Evolutionary conservation across 1,140 invertebrate genomes (phyloP).

Genomic region (Papilio polyxenes): DNA sequence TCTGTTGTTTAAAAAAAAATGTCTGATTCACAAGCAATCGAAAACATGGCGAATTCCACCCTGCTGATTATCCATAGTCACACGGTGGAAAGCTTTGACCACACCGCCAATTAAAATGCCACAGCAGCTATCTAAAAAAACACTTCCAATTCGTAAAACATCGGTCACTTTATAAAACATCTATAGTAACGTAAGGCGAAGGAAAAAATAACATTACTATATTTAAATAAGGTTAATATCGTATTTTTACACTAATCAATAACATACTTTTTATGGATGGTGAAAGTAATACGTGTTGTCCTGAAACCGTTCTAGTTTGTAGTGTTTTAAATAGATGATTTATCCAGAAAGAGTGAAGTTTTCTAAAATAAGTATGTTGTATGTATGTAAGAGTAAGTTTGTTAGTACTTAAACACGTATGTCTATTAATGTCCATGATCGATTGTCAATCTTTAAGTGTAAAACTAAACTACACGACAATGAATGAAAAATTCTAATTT

Average conservation of each 20-base stretch:
- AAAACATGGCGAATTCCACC: slow-evolving; percentile 35
- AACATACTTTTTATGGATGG: no score
- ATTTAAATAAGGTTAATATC: background rate
- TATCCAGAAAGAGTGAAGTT: no score
- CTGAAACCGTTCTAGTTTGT: no score
- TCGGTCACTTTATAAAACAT: background rate
- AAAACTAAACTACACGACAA: background rate
- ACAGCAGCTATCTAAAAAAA: slow-evolving; percentile 10
- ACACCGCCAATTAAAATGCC: slow-evolving; percentile 36
- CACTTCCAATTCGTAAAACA: background rate
- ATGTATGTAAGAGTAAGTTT: no score
- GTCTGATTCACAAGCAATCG: slow-evolving; percentile 23
- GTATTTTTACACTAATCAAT: no score
- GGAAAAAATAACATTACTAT: background rate
- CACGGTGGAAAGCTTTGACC: slow-evolving; percentile 26
- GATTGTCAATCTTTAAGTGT: no score
- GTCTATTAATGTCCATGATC: background rate
- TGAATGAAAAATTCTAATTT: background rate
- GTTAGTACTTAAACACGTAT: background rate
- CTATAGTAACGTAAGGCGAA: background rate
- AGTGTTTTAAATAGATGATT: no score
- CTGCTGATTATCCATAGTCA: slow-evolving; percentile 23
- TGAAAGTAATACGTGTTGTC: no score
- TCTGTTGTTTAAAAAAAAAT: slow-evolving; percentile 10
- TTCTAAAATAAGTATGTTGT: no score